Percentiles rank a stretch among this genome's conserved stretches.
Evolutionary conservation across 1,140 invertebrate species (phyloP).

Genomic region (Berghia stephanieae): DNA sequence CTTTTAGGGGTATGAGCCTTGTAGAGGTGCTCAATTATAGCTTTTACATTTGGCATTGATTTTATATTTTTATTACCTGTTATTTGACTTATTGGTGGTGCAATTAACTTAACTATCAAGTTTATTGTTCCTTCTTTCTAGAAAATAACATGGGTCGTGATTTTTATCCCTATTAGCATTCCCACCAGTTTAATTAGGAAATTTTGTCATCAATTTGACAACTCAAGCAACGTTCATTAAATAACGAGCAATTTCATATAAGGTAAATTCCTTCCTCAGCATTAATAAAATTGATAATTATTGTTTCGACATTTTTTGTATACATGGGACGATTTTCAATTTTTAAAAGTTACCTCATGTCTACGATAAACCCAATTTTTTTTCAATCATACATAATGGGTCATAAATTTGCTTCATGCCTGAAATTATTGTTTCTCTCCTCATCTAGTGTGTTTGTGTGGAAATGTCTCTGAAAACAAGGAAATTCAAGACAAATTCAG

Average conservation of each 20-base stretch:
- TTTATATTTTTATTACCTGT: not conserved
- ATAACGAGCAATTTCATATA: no score
- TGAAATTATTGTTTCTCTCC: slow-evolving; percentile 20
- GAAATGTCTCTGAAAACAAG: slow-evolving; percentile 53
- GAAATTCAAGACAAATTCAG: no score
- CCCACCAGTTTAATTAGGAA: no score
- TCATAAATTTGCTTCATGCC: not conserved
- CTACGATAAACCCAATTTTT: not conserved
- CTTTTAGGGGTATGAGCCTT: not conserved
- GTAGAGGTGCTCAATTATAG: not conserved
- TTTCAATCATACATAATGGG: not conserved
- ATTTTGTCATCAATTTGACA: not conserved
- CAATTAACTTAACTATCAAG: not conserved
- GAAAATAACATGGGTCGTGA: not conserved
- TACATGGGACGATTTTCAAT: not conserved
- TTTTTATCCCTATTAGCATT: no score
- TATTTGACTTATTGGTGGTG: not conserved
- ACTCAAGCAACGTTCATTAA: not conserved
- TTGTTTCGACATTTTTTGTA: not conserved
- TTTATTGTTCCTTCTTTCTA: not conserved
- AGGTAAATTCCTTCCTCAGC: not conserved
- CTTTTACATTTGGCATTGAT: not conserved
- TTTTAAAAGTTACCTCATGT: not conserved
- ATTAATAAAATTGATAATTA: not conserved
- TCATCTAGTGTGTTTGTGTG: slow-evolving; percentile 60